Evolutionary conservation across 1,140 invertebrate genomes (phyloP).

Genomic region (Manduca sexta): DNA sequence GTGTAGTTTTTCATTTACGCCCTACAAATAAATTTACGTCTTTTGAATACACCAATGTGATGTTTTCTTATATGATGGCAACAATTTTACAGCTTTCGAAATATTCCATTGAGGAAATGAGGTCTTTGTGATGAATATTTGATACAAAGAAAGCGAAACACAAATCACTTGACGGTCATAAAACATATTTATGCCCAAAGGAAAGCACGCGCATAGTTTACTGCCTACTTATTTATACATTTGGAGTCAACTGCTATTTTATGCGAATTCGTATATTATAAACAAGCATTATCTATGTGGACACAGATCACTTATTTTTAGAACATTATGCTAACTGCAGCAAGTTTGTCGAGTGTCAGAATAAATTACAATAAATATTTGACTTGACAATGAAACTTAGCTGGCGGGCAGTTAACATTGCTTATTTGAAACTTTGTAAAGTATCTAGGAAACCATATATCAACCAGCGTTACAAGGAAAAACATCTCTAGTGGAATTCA

Average conservation of each 20-base stretch:
- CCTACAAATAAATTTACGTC: too few relatives aligned
- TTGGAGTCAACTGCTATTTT: conserved; percentile 1
- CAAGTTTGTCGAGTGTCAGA: conserved; percentile 16
- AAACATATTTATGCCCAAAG: too few relatives aligned
- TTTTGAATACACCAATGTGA: too few relatives aligned
- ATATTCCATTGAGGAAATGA: too few relatives aligned
- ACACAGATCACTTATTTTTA: conserved; percentile 10
- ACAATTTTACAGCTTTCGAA: too few relatives aligned
- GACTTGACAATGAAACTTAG: conserved; percentile 34
- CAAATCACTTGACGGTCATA: too few relatives aligned
- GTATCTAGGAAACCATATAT: conserved; percentile 39
- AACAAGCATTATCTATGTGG: conserved; percentile 14
- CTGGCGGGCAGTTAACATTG: conserved; percentile 13
- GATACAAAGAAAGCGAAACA: too few relatives aligned
- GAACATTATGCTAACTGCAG: conserved; percentile 8
- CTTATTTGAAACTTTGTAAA: conserved; percentile 20
- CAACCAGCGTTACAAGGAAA: conserved; percentile 32
- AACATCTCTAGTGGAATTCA: conserved; percentile 28
- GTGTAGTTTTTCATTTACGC: too few relatives aligned
- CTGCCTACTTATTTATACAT: too few relatives aligned
- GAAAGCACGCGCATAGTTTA: too few relatives aligned
- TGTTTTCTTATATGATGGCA: too few relatives aligned
- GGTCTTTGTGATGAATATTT: too few relatives aligned
- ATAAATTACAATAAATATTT: conserved; percentile 45
- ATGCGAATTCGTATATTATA: conserved; percentile 22